Percentiles rank a stretch among this genome's conserved stretches.
These are phyloP conservation scores for Hartigia nigra DNA, from an alignment of 2,888 invertebrate genomes.

Conservation along the genomic window DNA sequence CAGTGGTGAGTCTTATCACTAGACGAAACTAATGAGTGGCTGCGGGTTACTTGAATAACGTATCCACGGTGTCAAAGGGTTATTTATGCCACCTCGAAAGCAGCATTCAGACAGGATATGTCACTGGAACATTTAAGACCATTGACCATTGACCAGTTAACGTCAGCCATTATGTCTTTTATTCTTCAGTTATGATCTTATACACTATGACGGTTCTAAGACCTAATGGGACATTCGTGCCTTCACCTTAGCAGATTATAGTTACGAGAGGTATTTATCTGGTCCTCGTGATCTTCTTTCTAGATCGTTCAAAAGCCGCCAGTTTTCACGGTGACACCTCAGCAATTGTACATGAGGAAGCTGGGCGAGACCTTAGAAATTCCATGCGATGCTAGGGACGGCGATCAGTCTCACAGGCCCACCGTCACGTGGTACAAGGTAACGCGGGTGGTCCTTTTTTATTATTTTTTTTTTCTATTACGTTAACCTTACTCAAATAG, in stretches of 20 bases:
- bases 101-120: neutral
- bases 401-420: slow-evolving; percentile 74
- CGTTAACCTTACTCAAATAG: slow-evolving; percentile 6
- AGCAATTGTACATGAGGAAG: slow-evolving; percentile 85
- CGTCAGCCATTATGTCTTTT: slow-evolving; percentile 43
- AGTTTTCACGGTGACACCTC: slow-evolving; percentile 82
- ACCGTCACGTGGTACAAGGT: slow-evolving; percentile 78
- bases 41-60: neutral
- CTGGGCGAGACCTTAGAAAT: slow-evolving; percentile 83
- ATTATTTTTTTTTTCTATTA: slow-evolving; percentile 15
- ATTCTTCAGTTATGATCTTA: slow-evolving; percentile 47
- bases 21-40: neutral
- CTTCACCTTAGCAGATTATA: neutral
- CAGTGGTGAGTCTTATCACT: slow-evolving; percentile 67
- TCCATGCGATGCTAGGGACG: slow-evolving; percentile 83
- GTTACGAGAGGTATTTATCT: neutral
- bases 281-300: neutral
- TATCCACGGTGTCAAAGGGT: neutral
- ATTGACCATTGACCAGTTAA: slow-evolving; percentile 46
- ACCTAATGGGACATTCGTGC: neutral
- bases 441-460: slow-evolving; percentile 36
- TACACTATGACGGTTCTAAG: slow-evolving; percentile 10
- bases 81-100: neutral
- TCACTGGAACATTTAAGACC: slow-evolving; percentile 19
- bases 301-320: slow-evolving; percentile 85